Percentiles rank a stretch among this genome's conserved stretches.
phyloP scores from a whole-genome alignment of 2,797 vertebrate genomes.

The Girardinus metallicus region DNA sequence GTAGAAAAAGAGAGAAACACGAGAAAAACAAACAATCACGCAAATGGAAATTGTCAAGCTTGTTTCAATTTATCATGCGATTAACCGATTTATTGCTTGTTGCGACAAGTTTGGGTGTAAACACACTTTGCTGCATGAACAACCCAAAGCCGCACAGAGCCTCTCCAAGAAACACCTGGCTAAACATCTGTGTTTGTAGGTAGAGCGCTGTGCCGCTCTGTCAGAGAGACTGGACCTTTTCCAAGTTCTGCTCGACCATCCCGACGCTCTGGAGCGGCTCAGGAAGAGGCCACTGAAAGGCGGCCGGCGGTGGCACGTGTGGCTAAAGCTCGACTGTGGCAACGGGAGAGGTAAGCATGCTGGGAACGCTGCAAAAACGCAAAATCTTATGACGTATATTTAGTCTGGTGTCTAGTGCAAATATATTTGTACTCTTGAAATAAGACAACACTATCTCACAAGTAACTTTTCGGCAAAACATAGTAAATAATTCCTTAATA shows the following conservation, averaged over 20 bases:
- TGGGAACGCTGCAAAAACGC: not conserved
- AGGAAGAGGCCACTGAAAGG: conserved; percentile 61
- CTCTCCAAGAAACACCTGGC: not conserved
- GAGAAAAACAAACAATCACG: too few species aligned
- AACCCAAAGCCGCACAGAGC: not conserved
- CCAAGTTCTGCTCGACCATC: conserved; percentile 83
- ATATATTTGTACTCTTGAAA: too few species aligned
- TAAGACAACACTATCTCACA: too few species aligned
- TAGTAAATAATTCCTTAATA: too few species aligned
- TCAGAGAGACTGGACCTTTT: conserved; percentile 81
- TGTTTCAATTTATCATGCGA: too few species aligned
- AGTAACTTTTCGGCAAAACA: too few species aligned
- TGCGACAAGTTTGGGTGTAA: not conserved
- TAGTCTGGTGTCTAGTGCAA: too few species aligned
- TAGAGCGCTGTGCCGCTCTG: conserved; percentile 77
- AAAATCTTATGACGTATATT: too few species aligned
- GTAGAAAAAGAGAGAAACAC: too few species aligned
- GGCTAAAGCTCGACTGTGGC: conserved; percentile 87
- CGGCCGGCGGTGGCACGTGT: conserved; percentile 81
- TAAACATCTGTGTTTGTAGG: conserved; percentile 42
- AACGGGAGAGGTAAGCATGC: conserved; percentile 83
- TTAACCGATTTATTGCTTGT: too few species aligned
- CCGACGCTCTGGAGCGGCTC: conserved; percentile 74
- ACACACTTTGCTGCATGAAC: not conserved
- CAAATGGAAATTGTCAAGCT: too few species aligned